phyloP scores from a whole-genome alignment of 2,888 invertebrate genomes.

The Archips crataeganus region DNA sequence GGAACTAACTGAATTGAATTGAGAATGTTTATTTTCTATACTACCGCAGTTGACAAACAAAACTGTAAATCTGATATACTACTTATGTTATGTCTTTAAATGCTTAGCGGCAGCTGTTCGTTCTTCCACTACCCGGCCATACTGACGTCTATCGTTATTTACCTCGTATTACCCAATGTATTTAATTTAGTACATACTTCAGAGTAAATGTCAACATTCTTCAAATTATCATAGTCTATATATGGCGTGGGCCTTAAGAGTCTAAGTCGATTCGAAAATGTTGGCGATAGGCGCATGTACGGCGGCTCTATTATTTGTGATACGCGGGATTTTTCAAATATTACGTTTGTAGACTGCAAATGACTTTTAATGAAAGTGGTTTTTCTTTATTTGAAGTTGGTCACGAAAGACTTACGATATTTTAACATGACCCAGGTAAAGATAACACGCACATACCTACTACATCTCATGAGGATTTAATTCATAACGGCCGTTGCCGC shows the following conservation, averaged over 20 bases:
- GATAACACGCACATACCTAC: too few relatives aligned
- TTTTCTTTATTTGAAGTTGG: neutral
- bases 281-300: neutral
- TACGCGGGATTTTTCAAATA: neutral
- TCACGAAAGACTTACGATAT: too few relatives aligned
- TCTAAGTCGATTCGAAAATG: too few relatives aligned
- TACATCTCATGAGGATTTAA: too few relatives aligned
- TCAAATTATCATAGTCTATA: too few relatives aligned
- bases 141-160: neutral
- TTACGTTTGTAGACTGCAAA: neutral
- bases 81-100: neutral
- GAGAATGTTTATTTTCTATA: neutral
- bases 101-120: slow-evolving; percentile 12
- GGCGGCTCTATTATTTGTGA: neutral
- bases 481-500: too few relatives aligned
- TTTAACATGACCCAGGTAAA: too few relatives aligned
- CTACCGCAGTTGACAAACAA: neutral
- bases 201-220: too few relatives aligned
- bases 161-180: too few relatives aligned
- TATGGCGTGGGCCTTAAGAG: too few relatives aligned
- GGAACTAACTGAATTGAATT: neutral
- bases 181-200: too few relatives aligned
- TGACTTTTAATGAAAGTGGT: neutral
- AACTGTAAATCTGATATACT: slow-evolving; percentile 1
- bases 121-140: neutral